These are phyloP conservation scores for Eupithecia insigniata DNA, from an alignment of 2,888 invertebrate genomes.

Conservation along the genomic window DNA sequence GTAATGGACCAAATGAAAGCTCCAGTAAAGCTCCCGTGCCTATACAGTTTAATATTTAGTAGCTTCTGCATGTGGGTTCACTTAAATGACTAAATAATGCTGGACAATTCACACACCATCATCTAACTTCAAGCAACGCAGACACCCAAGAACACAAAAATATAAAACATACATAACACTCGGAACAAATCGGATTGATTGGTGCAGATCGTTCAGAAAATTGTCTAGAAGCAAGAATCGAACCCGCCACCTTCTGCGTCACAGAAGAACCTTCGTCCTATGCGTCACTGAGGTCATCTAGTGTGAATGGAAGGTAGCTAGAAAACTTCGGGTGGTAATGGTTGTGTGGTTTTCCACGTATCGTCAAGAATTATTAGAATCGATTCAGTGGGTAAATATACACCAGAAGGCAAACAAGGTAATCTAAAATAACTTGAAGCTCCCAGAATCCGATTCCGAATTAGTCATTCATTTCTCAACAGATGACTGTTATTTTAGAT, in stretches of 20 bases:
- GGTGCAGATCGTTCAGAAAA: not conserved
- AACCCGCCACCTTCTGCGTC: not conserved
- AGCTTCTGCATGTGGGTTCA: not conserved
- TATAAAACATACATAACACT: no score
- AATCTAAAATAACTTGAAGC: not conserved
- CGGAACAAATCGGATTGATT: not conserved
- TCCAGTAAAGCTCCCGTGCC: not conserved
- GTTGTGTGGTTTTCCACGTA: not conserved
- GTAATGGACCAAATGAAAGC: conserved; percentile 25
- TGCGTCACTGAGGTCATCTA: not conserved
- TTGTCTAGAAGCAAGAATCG: not conserved
- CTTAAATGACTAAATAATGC: not conserved
- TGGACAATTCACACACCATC: not conserved
- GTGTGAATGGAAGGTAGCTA: not conserved
- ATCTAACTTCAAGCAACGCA: not conserved
- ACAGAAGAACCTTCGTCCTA: not conserved
- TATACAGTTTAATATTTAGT: conserved; percentile 2
- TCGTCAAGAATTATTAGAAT: not conserved
- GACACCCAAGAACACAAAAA: no score
- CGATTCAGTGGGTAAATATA: not conserved
- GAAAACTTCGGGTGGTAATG: not conserved
- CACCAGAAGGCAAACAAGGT: not conserved
- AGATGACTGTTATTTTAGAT: conserved; percentile 15
- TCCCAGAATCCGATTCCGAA: not conserved
- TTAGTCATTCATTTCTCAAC: conserved; percentile 18